These are phyloP conservation scores for Eonycteris spelaea DNA, from an alignment of 2,113 vertebrate genomes.

Conservation along the genomic window DNA sequence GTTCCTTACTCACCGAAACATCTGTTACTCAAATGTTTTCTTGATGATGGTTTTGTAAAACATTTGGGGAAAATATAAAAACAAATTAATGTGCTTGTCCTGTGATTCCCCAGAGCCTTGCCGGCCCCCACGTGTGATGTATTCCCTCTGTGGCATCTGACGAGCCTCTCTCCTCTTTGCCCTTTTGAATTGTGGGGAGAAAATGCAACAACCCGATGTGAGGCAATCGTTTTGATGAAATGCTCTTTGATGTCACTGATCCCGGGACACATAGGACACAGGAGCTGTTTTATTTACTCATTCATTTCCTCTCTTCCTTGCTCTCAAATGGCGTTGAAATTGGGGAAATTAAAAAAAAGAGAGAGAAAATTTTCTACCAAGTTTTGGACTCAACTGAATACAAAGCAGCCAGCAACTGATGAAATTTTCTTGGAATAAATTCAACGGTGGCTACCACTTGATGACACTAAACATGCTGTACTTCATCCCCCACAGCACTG, in stretches of 20 bases:
- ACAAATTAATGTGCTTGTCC: background rate
- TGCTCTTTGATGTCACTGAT: background rate
- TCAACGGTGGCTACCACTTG: fast-evolving
- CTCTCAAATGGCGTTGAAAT: background rate
- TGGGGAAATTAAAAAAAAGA: background rate
- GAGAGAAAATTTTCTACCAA: background rate
- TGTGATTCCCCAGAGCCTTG: background rate
- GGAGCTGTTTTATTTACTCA: background rate
- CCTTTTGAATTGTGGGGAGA: background rate
- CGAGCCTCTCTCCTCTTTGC: background rate
- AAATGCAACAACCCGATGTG: background rate
- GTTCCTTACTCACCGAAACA: conserved; percentile 17
- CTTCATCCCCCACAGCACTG: fast-evolving
- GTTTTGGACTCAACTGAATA: background rate
- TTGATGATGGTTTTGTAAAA: conserved; percentile 50
- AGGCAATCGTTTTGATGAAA: background rate
- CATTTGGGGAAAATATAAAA: conserved; percentile 29
- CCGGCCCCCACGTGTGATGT: background rate
- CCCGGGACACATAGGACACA: background rate
- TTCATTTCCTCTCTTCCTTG: conserved; percentile 6
- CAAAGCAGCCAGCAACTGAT: background rate
- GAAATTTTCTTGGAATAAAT: background rate
- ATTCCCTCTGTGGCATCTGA: background rate
- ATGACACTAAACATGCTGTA: background rate
- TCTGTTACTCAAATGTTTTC: conserved; percentile 67